Conservation (phyloP, 2,797 vertebrate species). For the Harpagifer antarcticus region DNA sequence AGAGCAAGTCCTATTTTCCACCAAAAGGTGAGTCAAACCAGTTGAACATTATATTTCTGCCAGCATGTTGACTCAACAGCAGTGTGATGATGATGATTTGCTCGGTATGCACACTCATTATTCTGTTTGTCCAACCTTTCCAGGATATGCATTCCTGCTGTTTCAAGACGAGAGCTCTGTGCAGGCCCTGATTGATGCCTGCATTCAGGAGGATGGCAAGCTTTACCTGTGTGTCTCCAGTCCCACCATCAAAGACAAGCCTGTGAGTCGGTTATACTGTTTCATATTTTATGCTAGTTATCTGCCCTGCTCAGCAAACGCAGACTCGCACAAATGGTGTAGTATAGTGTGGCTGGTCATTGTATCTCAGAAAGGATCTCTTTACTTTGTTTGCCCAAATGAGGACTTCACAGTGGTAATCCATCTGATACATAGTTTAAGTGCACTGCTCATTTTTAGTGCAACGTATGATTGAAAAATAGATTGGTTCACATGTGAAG, state of each 20-base stretch:
- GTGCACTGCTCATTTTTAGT: neutral
- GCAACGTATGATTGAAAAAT: neutral
- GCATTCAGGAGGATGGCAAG: conserved; percentile 98
- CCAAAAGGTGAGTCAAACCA: conserved; percentile 91
- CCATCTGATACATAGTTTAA: neutral
- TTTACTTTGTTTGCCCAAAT: neutral
- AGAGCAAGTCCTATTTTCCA: conserved; percentile 99
- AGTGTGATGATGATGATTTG: too few species aligned
- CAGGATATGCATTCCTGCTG: conserved; percentile 98
- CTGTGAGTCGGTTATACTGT: conserved; percentile 85
- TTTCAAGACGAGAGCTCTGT: conserved; percentile 99
- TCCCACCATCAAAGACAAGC: conserved; percentile 99
- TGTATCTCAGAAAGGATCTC: neutral
- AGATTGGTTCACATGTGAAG: neutral
- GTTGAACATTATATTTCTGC: neutral
- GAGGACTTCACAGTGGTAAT: neutral
- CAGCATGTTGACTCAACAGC: neutral
- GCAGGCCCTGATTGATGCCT: conserved; percentile 97
- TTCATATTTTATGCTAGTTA: neutral
- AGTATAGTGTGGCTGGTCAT: neutral
- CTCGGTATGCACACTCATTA: neutral
- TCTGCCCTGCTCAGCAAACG: neutral
- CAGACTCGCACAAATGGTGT: neutral
- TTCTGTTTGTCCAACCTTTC: conserved; percentile 17
- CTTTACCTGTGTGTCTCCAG: conserved; percentile 99